These are phyloP conservation scores for Rhaphigaster nebulosa DNA, from an alignment of 2,888 invertebrate species.

Conservation along the genomic window DNA sequence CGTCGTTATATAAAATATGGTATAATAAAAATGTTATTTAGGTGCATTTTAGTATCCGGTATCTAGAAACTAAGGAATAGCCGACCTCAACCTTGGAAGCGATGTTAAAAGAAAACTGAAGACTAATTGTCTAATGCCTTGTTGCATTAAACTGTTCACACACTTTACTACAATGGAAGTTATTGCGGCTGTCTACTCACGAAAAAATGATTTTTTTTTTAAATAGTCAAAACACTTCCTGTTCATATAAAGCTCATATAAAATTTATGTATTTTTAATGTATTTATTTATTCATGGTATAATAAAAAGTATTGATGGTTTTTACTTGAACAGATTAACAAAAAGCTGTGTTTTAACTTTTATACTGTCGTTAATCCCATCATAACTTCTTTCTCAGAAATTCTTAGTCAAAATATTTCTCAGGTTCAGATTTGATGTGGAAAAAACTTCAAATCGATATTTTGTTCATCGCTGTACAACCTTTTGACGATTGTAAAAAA, in stretches of 20 bases:
- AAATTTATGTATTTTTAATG: background rate
- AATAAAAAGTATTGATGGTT: too few species aligned
- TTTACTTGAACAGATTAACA: too few species aligned
- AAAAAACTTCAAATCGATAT: too few species aligned
- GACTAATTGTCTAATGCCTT: constrained; percentile 12
- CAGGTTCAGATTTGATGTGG: too few species aligned
- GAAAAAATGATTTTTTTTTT: background rate
- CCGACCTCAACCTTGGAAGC: background rate
- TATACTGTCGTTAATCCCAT: too few species aligned
- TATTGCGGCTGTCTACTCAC: background rate
- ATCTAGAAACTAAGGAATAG: background rate
- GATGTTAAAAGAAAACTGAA: constrained; percentile 26
- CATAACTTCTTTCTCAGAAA: too few species aligned
- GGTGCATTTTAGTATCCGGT: background rate
- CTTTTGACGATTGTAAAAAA: too few species aligned
- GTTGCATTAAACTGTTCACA: constrained; percentile 27
- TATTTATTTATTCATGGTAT: background rate
- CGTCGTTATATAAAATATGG: too few species aligned
- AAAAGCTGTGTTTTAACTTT: too few species aligned
- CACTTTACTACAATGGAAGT: constrained; percentile 34
- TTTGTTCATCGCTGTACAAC: too few species aligned
- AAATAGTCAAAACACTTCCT: background rate
- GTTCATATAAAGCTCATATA: background rate
- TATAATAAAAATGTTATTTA: too few species aligned
- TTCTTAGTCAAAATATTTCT: too few species aligned